Evolutionary conservation across 1,140 invertebrate species (phyloP), one percentile per base, ranked within the genome.

Genomic region (Anastatus disparis): DNA sequence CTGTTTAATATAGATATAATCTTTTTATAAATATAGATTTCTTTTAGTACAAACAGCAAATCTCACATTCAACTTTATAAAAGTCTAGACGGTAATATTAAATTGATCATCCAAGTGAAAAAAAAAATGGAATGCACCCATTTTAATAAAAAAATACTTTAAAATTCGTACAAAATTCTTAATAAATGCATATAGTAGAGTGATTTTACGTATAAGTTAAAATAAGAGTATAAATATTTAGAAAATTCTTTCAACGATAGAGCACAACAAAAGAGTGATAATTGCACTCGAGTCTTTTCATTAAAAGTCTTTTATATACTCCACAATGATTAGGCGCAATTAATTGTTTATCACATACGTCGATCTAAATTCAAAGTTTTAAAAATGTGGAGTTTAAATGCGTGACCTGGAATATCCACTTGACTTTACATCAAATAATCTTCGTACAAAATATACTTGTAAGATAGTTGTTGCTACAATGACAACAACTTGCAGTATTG

Each of bases 361-460:
- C 17, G 52, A 17, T 35, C 26, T 22, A 40, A 59, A 42, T 56
- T 59, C 56, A 26, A 15, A 26, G 12, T 9, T 48, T 10, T 9
- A n/a, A 7, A 31, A 38, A 31, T 12, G 8, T 8, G 3, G 8
- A 7, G 20, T 10, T 86, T 83, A 90, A 71, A 90, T 90, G 64
- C 89, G 85, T 24, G 87, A 87, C 77, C 87, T 90, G 6, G 88
- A 88, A 17, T 88, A 85, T 65, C 89, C 89, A n/a, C 85, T 83
- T 52, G 88, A 87, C 79, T 92, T 93, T 0, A 91, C 89, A 73
- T 95, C 91, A 82, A 97, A 97, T 2, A 97, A 85, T 86, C 94
- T 94, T 73, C 93, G 89, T 10, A 97, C 91, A 85, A 96, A 96
- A 81, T 92, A 95, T 0, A 97, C 94, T 88, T 97, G 93, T 35